A percentile compares a stretch with the other conserved stretches of the same genome.
These are phyloP conservation scores for Cuculus canorus DNA, from an alignment of 2,797 vertebrate species.

Conservation along the genomic window DNA sequence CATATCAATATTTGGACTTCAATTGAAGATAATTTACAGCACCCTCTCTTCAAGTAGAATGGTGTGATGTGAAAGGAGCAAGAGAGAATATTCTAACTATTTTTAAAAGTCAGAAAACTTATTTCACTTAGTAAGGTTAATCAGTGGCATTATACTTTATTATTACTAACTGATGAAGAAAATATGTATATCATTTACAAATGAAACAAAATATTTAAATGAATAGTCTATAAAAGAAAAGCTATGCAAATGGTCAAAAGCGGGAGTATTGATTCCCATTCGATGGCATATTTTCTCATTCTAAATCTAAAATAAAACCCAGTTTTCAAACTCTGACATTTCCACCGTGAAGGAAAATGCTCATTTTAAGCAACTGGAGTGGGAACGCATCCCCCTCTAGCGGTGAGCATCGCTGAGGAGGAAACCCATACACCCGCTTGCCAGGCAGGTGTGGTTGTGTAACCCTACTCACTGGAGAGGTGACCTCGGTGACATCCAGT, in stretches of 20 bases:
- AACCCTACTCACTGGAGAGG: rapidly evolving
- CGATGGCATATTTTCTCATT: neutral
- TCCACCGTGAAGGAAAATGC: rapidly evolving
- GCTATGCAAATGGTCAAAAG: neutral
- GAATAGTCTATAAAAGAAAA: neutral
- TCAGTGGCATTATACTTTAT: neutral
- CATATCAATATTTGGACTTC: neutral
- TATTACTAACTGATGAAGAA: neutral
- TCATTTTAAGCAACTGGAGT: rapidly evolving
- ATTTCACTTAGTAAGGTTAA: neutral
- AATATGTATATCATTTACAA: neutral
- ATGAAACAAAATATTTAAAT: neutral
- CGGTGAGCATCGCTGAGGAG: neutral
- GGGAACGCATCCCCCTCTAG: neutral
- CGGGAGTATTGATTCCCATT: neutral
- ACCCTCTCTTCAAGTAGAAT: neutral
- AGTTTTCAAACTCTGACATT: neutral
- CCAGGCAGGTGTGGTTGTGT: rapidly evolving
- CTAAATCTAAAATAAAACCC: neutral
- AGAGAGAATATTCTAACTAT: neutral
- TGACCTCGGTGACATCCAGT: neutral
- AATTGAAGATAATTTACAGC: neutral
- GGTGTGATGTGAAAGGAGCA: neutral
- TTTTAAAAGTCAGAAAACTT: neutral
- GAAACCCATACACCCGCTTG: neutral